phyloP scores from a whole-genome alignment of 92 coral and sea anemone species.

The Epizoanthus illoricatus region DNA sequence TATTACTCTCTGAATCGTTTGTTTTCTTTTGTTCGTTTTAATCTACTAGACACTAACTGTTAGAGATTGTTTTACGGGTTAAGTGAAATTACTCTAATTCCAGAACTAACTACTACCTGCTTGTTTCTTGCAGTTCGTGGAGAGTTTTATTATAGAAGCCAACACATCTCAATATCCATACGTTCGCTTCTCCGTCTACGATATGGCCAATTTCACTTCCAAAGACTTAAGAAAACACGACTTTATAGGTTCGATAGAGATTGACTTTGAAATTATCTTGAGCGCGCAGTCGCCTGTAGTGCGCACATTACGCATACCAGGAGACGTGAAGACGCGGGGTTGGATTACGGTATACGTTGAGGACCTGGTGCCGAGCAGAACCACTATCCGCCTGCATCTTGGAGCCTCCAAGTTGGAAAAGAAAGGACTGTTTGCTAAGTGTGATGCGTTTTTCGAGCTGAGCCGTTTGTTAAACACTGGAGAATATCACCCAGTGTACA shows the following conservation, averaged over 20 bases:
- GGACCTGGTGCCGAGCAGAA: constrained; percentile 61
- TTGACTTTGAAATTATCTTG: constrained; percentile 71
- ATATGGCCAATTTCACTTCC: constrained; percentile 93
- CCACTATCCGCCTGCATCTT: constrained; percentile 72
- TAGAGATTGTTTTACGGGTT: no score
- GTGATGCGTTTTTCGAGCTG: constrained; percentile 87
- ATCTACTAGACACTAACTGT: no score
- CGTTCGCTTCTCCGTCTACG: constrained; percentile 88
- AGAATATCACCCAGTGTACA: constrained; percentile 85
- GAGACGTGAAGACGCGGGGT: constrained; percentile 90
- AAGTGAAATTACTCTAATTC: no score
- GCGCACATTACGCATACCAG: constrained; percentile 83
- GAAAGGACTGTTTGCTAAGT: constrained; percentile 84
- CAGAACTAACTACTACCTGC: background rate
- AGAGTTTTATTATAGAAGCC: constrained; percentile 83
- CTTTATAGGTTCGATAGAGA: constrained; percentile 84
- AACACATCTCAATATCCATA: constrained; percentile 64
- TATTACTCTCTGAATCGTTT: no score
- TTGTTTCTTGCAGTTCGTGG: constrained; percentile 70
- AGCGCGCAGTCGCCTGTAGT: constrained; percentile 61
- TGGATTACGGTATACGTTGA: constrained; percentile 71
- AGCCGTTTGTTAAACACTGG: constrained; percentile 62
- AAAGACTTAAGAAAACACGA: constrained; percentile 97
- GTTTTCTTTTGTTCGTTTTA: no score
- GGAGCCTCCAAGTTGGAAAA: constrained; percentile 74